Evolutionary conservation across 2,888 invertebrate genomes (phyloP), one percentile per base, ranked within the genome.

Genomic region (Brachylomia viminalis): DNA sequence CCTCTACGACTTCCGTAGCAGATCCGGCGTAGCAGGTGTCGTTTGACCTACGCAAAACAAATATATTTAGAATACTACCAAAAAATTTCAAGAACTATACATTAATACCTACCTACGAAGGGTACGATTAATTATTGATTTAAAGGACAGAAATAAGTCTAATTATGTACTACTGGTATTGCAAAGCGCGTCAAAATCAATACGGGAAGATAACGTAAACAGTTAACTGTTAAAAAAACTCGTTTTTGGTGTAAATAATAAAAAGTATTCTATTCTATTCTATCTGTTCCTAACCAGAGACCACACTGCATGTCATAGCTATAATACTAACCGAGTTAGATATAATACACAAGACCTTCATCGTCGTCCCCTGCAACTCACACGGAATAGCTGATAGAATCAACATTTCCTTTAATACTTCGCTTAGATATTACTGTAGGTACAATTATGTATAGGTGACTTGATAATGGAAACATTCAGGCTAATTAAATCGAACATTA

Each of bases 401-500:
- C 45, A 69, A 72, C 82, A 66, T 76, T 82, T 82, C 61, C 73
- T 82, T 82, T 62, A 71, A 81, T 72, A 59, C 61, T 23, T 70
- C 45, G 33, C 77, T 58, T 58, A 70, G 30, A 59, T 65, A 82
- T 68, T 23, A 70, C 69, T 76, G 30, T 82, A 77, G 45, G 69
- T 82, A 83, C 79, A 67, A 85, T 49, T 64, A 70, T 52, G 54
- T 85, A 71, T 84, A 86, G 74, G 74, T 86, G 64, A 59, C 66
- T 83, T 69, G 82, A 92, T 94, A 95, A 95, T 92, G 93, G 88
- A 93, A 93, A 95, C 95, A 95, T 95, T 95, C 91, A 94, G 86
- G 80, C 91, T 94, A 95, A 96, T 96, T 95, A 95, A 95, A 95
- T 95, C 93, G 94, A 94, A 90, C 93, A 92, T 95, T 94, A 95